Evolutionary conservation across 2,888 invertebrate species (phyloP), one percentile per base, ranked within the genome.

Genomic region (Athripsodes cinereus): DNA sequence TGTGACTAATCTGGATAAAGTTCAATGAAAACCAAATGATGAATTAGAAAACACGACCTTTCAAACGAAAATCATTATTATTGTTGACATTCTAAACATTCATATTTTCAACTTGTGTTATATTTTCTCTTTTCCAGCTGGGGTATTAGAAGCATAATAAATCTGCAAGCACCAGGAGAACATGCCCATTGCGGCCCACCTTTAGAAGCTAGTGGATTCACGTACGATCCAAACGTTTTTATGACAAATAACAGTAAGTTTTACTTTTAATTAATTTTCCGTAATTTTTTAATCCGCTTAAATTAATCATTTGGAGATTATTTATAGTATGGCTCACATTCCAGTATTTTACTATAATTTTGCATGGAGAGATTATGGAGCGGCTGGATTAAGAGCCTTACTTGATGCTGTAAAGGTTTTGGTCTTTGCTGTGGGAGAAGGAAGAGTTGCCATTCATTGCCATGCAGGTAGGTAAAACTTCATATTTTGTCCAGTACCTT

Each of bases 271-370:
- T n/a, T n/a, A n/a, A n/a, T n/a, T n/a, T 26, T 26, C 10, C 26
- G 26, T 26, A 26, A 10, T 26, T 26, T 26, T n/a, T n/a, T n/a
- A n/a, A n/a, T n/a, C n/a, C n/a, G n/a, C 26, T 6, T 10, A 26
- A 26, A 26, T 26, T 26, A n/a, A n/a, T 26, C 10, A 10, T 26
- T 6, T 26, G 26, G 10, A 26, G 10, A 26, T 6, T 26, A 26
- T 6, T 26, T 3, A 26, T 26, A 26, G 26, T n/a, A 10, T 26
- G 26, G 26, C 26, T 26, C 26, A 3, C 26, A 26, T 26, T 10
- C 10, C 79, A 92, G 92, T 93, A 63, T 93, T 86, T 72, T 92
- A 90, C 73, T 94, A 93, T 80, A 94, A 94, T 75, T 94, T 91
- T 71, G 87, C 87, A 2, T 90, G 90, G 87, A 84, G 86, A 35